These are phyloP conservation scores for Palythoa grandis DNA, from an alignment of 92 coral and sea anemone species.

Conservation along the genomic window DNA sequence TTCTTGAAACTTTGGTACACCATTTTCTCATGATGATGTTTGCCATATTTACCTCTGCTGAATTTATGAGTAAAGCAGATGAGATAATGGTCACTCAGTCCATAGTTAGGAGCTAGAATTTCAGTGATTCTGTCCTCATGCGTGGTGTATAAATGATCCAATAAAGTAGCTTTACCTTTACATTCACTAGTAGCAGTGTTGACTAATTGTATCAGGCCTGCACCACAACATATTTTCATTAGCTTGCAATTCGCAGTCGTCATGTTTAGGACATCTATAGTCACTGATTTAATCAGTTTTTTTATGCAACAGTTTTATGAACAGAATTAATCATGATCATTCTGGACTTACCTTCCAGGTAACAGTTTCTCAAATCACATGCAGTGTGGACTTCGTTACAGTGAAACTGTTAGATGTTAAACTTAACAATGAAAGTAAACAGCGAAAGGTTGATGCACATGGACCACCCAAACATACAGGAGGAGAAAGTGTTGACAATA, in stretches of 20 bases:
- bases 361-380: slow-evolving; percentile 68
- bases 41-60: slow-evolving; percentile 44
- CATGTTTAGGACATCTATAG: background rate
- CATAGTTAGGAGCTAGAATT: slow-evolving; percentile 48
- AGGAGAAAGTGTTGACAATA: slow-evolving; percentile 26
- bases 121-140: slow-evolving; percentile 48
- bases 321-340: background rate
- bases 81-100: slow-evolving; percentile 54
- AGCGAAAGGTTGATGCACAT: slow-evolving; percentile 31
- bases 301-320: too few species aligned
- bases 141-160: slow-evolving; percentile 52
- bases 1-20: slow-evolving; percentile 32
- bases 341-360: slow-evolving; percentile 59
- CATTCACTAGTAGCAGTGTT: slow-evolving; percentile 39
- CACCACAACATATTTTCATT: too few species aligned
- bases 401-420: slow-evolving; percentile 65
- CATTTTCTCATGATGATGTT: slow-evolving; percentile 49
- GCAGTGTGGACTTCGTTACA: slow-evolving; percentile 70
- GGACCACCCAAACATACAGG: slow-evolving; percentile 9
- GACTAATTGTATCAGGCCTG: slow-evolving; percentile 10
- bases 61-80: slow-evolving; percentile 50
- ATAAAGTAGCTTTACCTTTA: slow-evolving; percentile 21
- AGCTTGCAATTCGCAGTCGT: slow-evolving; percentile 20
- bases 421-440: slow-evolving; percentile 66
- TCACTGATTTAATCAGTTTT: too few species aligned